A percentile compares a stretch with the other conserved stretches of the same genome.
Evolutionary conservation across 2,888 invertebrate species (phyloP).

Genomic region (Taphrorychus bicolor): DNA sequence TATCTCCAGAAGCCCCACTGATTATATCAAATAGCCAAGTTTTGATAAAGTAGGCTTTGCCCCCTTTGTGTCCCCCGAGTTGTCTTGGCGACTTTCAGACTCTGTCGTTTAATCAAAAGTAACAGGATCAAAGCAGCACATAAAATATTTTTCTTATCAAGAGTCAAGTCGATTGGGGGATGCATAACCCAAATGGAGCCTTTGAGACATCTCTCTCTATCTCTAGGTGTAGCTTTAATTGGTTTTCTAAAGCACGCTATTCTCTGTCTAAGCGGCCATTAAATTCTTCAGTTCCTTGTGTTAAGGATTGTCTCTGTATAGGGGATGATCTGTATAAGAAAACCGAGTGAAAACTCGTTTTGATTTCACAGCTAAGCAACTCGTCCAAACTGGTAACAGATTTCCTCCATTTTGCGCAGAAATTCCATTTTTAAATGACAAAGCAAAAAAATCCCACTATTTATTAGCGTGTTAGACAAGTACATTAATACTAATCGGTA

Average conservation of each 20-base stretch:
- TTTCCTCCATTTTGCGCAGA: conserved; percentile 39
- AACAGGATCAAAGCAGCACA: not conserved
- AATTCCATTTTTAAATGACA: conserved; percentile 30
- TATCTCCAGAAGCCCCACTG: not conserved
- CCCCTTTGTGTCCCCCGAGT: not conserved
- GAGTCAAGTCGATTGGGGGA: not conserved
- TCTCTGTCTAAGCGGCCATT: conserved; percentile 10
- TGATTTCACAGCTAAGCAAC: conserved; percentile 2
- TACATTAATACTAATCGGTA: conserved; percentile 55
- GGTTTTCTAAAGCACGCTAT: conserved; percentile 28
- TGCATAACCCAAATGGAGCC: not conserved
- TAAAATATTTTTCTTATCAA: not conserved
- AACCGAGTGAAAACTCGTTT: too few species aligned
- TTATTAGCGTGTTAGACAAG: conserved; percentile 49
- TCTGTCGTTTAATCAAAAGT: not conserved
- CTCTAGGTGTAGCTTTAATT: conserved; percentile 34
- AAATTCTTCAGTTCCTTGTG: too few species aligned
- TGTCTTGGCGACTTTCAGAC: not conserved
- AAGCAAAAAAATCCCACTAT: conserved; percentile 8
- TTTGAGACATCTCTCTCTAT: conserved; percentile 5
- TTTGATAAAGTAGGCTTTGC: not conserved
- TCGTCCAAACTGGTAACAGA: conserved; percentile 4
- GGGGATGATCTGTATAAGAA: too few species aligned
- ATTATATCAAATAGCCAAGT: not conserved
- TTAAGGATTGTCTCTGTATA: too few species aligned